Base-by-base conservation (phyloP, 2,888 invertebrate genomes). In the Euzetes globulus region DNA sequence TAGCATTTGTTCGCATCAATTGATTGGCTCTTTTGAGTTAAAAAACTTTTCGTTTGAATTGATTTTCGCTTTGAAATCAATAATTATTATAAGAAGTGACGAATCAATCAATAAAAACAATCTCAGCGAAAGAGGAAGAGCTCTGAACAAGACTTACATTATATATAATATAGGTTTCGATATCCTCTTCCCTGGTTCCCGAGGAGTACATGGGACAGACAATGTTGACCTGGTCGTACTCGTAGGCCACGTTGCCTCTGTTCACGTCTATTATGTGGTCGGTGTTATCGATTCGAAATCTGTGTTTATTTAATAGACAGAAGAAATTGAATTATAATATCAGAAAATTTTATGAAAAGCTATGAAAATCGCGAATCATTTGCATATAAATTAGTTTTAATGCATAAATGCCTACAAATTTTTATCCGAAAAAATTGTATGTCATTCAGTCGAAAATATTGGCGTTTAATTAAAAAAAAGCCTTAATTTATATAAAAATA, bases 211-310 rank as follows among this genome's bases (percentile, higher is more conserved):
- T 91, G 72, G 94, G 94, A 86, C 94, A 95, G 83, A 94, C 92
- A 83, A 95, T 91, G 83, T 94, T 94, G 81, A 94, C 94, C 86
- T 94, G 94, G 84, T 95, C 94, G 83, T 92, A 94, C 83, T 94
- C 94, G 83, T 92, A 94, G 82, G 91, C 91, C 79, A 90, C 88
- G 83, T 94, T 94, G 79, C 92, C 92, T 85, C 92, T 91, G 86
- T 94, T 94, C 80, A 95, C 90, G 84, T 95, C 94, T 84, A 94
- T 94, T 84, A 95, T 93, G 84, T 95, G 94, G 85, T 95, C 94
- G 71, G 94, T 94, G 85, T 95, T 95, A 87, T 95, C 94, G 88
- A 94, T 94, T 85, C 94, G 90, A 86, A 95, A 95, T 88, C 88
- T 87, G 22, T 19, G 22, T 37, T 65, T 19, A 65, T 13, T 33